Conservation (phyloP, 2,113 vertebrate genomes). For the Chascanopsetta lugubris region DNA sequence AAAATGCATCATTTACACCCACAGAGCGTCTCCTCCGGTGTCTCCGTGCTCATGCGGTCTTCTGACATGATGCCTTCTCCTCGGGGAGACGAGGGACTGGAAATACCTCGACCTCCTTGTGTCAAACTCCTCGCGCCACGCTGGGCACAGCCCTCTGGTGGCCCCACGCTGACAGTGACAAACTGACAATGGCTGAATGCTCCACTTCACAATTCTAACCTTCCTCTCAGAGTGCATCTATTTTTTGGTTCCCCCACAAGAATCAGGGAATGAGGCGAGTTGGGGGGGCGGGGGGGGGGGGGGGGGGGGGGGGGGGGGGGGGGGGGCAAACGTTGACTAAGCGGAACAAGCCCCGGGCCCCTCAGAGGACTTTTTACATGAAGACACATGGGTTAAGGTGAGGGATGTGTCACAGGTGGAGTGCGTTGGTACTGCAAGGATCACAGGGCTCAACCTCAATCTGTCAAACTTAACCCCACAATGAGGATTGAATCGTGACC, state of each 20-base stretch:
- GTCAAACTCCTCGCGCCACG: slow-evolving; percentile 46
- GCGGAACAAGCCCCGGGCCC: slow-evolving; percentile 16
- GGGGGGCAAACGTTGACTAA: slow-evolving; percentile 12
- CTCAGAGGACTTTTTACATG: slow-evolving; percentile 15
- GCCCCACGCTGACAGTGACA: slow-evolving; percentile 67
- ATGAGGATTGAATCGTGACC: too few relatives aligned
- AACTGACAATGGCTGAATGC: slow-evolving; percentile 68
- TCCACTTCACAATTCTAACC: slow-evolving; percentile 51
- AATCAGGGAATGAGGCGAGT: too few relatives aligned
- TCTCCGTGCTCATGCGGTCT: slow-evolving; percentile 42
- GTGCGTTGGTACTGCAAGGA: slow-evolving; percentile 25
- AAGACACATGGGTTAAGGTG: slow-evolving; percentile 17
- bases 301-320: background rate
- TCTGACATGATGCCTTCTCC: slow-evolving; percentile 57
- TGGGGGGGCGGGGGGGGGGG: background rate
- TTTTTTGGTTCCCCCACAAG: background rate
- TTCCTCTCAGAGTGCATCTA: slow-evolving; percentile 9
- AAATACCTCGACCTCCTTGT: slow-evolving; percentile 66
- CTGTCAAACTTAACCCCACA: too few relatives aligned
- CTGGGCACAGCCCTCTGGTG: slow-evolving; percentile 46
- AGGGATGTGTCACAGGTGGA: background rate
- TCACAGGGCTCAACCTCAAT: too few relatives aligned
- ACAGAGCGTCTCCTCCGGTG: slow-evolving; percentile 28
- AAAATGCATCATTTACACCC: slow-evolving; percentile 54
- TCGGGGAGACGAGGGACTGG: slow-evolving; percentile 49